phyloP scores from a whole-genome alignment of 2,888 invertebrate genomes.

The Pharmacophagus antenor region DNA sequence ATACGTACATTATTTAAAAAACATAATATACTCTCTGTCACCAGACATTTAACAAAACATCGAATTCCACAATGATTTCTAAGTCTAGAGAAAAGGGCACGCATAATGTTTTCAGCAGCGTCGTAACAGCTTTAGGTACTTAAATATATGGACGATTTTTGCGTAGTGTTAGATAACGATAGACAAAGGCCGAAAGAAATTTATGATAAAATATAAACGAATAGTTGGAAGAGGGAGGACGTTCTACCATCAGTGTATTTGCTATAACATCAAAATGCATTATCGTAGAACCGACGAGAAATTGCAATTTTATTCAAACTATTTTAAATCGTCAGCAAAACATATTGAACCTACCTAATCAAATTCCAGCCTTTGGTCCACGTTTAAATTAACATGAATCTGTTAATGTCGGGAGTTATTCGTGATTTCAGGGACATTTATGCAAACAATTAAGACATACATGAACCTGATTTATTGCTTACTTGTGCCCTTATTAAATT shows the following conservation, averaged over 20 bases:
- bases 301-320: background rate
- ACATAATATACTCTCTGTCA: slow-evolving; percentile 72
- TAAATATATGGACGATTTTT: background rate
- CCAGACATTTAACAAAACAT: slow-evolving; percentile 66
- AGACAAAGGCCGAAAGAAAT: background rate
- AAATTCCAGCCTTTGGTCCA: background rate
- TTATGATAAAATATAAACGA: background rate
- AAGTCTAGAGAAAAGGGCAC: slow-evolving; percentile 43
- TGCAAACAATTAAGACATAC: background rate
- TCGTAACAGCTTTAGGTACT: background rate
- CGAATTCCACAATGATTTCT: slow-evolving; percentile 51
- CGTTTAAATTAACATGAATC: background rate
- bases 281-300: background rate
- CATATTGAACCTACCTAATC: background rate
- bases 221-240: background rate
- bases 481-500: slow-evolving; percentile 49
- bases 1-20: slow-evolving; percentile 75
- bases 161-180: background rate
- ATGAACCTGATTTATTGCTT: slow-evolving; percentile 52
- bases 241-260: background rate
- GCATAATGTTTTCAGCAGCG: background rate
- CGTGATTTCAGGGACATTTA: background rate
- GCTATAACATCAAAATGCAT: background rate
- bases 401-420: background rate
- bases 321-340: background rate